Evolutionary conservation across 2,888 invertebrate genomes (phyloP), one percentile per base, ranked within the genome.

Genomic region (Apotomis turbidana): DNA sequence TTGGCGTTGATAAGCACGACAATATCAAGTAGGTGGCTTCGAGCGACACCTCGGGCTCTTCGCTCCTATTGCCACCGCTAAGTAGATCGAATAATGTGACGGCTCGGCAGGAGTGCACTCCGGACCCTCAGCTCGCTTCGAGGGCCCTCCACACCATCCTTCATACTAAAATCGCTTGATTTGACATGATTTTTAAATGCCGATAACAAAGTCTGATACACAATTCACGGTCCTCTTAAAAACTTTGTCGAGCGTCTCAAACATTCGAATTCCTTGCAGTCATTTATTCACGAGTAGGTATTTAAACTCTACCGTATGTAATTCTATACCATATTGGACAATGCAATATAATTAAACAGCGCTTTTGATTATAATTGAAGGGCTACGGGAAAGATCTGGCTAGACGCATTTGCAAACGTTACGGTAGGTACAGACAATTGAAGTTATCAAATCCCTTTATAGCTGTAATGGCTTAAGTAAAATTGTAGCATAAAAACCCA

Each of bases 31-130:
- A 84, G 83, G 78, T 78, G 77, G 75, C 80, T 81, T 77, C 75
- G 73, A 78, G 79, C 84, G 89, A 89, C 89, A 90, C 90, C 90
- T 90, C 86, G 76, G 80, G 80, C 80, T 84, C 82, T 81, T 82
- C 85, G 80, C 80, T 79, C 78, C 83, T 78, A 83, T 85, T 82
- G 81, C 81, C 82, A 79, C 81, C 86, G 83, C 86, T 92, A 92
- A 93, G 93, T 92, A 92, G 92, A 90, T 88, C 90, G 93, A 91
- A 92, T 92, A 93, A 93, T 90, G 88, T 91, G 91, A 85, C 88
- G 86, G 86, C 86, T 83, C 82, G 79, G 79, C 82, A 85, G 79
- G 78, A 93, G 93, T 81, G 88, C 87, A 81, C 93, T 93, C 84
- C 79, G 81, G 78, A 79, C 88, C 89, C 89, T 85, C 86, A 81